phyloP scores from a whole-genome alignment of 1,140 invertebrate species.

The Andrena cerasifolii region DNA sequence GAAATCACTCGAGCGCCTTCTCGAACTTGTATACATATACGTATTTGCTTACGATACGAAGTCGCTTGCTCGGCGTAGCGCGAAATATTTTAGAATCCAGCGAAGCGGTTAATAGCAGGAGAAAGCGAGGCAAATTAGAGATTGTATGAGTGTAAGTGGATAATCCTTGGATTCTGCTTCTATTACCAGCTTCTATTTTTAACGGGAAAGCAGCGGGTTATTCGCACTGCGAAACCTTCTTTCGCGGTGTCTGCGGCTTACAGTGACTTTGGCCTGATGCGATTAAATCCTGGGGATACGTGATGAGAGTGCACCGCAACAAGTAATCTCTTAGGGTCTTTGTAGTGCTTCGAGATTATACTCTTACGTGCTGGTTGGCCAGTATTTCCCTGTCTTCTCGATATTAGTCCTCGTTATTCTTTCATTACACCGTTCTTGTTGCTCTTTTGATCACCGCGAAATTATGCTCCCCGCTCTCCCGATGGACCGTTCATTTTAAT shows the following conservation, averaged over 20 bases:
- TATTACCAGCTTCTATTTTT: neutral
- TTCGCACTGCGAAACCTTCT: neutral
- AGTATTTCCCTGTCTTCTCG: neutral
- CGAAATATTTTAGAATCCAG: too few relatives aligned
- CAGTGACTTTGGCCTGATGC: conserved; percentile 24
- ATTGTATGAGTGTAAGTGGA: too few relatives aligned
- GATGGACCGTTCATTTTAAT: neutral
- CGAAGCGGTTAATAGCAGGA: too few relatives aligned
- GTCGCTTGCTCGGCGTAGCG: too few relatives aligned
- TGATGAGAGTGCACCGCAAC: conserved; percentile 30
- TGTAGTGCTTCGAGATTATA: conserved; percentile 51
- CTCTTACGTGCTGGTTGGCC: conserved; percentile 8
- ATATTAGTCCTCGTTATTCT: neutral
- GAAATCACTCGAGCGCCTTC: too few relatives aligned
- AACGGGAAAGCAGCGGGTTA: too few relatives aligned
- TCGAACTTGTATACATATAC: too few relatives aligned
- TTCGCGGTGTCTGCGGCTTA: neutral
- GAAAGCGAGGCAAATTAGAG: too few relatives aligned
- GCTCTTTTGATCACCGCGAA: neutral
- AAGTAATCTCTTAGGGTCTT: conserved; percentile 45
- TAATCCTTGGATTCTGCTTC: too few relatives aligned
- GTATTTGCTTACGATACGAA: too few relatives aligned
- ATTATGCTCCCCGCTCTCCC: neutral
- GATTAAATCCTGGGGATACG: conserved; percentile 34
- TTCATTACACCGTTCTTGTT: neutral